Percentiles rank a stretch among this genome's conserved stretches.
phyloP scores from a whole-genome alignment of 1,140 invertebrate genomes.

The Eriocheir sinensis region DNA sequence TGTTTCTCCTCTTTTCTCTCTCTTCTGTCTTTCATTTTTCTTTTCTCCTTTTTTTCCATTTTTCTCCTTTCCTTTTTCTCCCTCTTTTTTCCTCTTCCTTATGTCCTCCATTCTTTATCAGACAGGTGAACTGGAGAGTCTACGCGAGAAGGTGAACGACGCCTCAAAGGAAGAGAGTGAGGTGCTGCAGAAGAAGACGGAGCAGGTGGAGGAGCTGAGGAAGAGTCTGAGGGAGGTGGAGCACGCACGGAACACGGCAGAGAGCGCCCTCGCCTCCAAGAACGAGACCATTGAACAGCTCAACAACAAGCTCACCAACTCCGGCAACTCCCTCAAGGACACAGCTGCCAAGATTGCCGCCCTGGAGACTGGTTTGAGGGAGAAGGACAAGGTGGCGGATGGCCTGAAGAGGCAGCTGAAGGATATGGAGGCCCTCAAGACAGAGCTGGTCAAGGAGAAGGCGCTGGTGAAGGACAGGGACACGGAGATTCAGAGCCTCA shows the following conservation, averaged over 20 bases:
- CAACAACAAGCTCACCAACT: conserved; percentile 63
- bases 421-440: conserved; percentile 49
- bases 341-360: conserved; percentile 9
- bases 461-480: conserved; percentile 53
- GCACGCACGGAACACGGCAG: conserved; percentile 60
- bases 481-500: conserved; percentile 52
- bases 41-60: too few species aligned
- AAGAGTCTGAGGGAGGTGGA: conserved; percentile 62
- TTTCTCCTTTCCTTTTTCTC: too few species aligned
- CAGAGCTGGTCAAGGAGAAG: conserved; percentile 51
- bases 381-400: conserved; percentile 55
- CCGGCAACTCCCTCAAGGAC: conserved; percentile 61
- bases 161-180: conserved; percentile 75
- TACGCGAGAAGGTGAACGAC: conserved; percentile 69
- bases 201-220: conserved; percentile 76
- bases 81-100: too few species aligned
- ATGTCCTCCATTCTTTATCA: neutral
- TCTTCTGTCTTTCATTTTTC: too few species aligned
- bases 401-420: conserved; percentile 54
- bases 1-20: too few species aligned
- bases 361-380: conserved; percentile 60
- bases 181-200: conserved; percentile 72
- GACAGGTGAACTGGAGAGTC: conserved; percentile 67
- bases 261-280: conserved; percentile 50
- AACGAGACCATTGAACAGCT: conserved; percentile 67